Base-by-base conservation (phyloP, 1,140 invertebrate genomes). In the roundworm (Caenorhabditis elegans) region DNA sequence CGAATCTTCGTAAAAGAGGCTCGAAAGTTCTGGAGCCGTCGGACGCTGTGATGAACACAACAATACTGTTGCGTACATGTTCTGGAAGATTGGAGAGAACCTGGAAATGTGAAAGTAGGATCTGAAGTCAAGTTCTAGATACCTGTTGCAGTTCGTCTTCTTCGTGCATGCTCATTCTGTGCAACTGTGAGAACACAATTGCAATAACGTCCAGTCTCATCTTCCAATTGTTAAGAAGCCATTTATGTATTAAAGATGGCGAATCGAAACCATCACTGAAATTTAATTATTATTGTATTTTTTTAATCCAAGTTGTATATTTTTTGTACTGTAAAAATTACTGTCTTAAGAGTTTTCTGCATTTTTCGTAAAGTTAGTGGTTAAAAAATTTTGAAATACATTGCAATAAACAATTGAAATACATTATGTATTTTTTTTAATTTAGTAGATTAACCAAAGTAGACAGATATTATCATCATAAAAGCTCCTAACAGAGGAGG, bases 161-260 rank as follows among this genome's bases (percentile, higher is more conserved):
- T 24, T 70, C 60, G 26, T 70, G 60, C 60, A 70, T 70, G n/a
- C 60, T 70, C 60, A 70, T 70, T 70, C 60, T 36, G n/a, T 70
- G 60, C 10, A 70, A 22, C 11, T 70, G 34, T 19, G 60, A 70
- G 19, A 70, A 70, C 4, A 70, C 60, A 3, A 70, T 22, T 10
- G 60, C 60, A 19, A 70, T 31, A 10, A 43, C n/a, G 19, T 70
- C 60, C 15, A 70, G 34, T 39, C 60, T 2, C 60, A 70, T 70
- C 43, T 70, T 70, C 60, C 60, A 70, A 13, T 70, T 70, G 5
- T 70, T 39, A 17, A 70, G 5, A 8, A 70, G 34, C 60, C 60
- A 70, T 22, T 70, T 70, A 17, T 70, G 36, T 6, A 70, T 70
- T 6, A 70, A 22, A 28, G 60, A n/a, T 0, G 60, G 60, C 6